Base-by-base conservation (phyloP, 2,888 invertebrate species). In the Thalpophila matura region DNA sequence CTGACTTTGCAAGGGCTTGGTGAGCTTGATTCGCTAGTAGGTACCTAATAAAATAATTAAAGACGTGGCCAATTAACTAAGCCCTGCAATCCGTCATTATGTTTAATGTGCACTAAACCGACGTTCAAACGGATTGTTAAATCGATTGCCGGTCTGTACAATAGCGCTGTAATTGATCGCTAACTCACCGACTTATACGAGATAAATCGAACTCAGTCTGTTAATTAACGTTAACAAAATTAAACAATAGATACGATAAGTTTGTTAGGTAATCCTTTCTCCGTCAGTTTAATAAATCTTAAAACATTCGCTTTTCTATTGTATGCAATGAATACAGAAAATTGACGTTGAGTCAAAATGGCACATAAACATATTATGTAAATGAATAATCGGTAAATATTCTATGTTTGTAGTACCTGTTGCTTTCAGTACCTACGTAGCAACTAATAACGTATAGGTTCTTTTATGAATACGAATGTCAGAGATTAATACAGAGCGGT, bases 181-280 rank as follows among this genome's bases (percentile, higher is more conserved):
- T 59, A 77, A 63, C 60, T 55, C 65, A 14, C 49, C 2, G 12
- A 54, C 40, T 40, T 27, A 45, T 12, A 27, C 56, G 53, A 56
- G 56, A 70, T 64, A 45, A 67, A 72, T 56, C 51, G 43, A 47
- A 61, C n/a, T 56, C 26, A 29, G 54, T 27, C 22, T n/a, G 64
- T 51, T 70, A 76, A 71, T 67, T 71, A 76, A 67, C 57, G 53
- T 77, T 59, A 51, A 68, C 35, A 37, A 59, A 70, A 60, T 72
- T 42, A 49, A 70, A 72, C 73, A 72, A 70, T n/a, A n/a, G n/a
- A n/a, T 61, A 55, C 61, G 54, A 61, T 68, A 69, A 55, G 12
- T 40, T 37, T 31, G 53, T 75, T 76, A 69, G 50, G 54, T 65
- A 76, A 77, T 56, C 47, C 47, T 60, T 63, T 73, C 62, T 70